Base-by-base conservation (phyloP, 2,113 vertebrate genomes). In the Haemorhous mexicanus region DNA sequence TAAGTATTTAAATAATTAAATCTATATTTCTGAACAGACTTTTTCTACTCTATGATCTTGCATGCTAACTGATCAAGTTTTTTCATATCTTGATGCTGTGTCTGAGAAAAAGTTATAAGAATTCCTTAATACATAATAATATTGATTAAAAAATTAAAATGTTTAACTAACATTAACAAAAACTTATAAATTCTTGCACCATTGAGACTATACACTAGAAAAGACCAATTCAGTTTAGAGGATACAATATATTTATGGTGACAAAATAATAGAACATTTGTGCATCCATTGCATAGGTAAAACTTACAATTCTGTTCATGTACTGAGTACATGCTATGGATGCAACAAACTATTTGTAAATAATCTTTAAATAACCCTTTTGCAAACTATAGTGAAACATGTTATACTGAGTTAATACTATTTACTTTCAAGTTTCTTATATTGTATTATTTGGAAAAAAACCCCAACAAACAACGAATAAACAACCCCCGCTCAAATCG, bases 401-500 rank as follows among this genome's bases (percentile, higher is more conserved):
- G 12, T 17, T 43, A 26, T n/a, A 24, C 18, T 52, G 18, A 33
- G 5, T 24, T 69, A 74, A 33, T 55, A 12, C 1, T 62, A 46
- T 53, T 94, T 66, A 55, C 3, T 68, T 76, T 56, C 43, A 68
- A 72, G 7, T 2, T 4, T 58, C 6, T 11, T n/a, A 43, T 12
- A 75, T 3, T 20, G 2, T 13, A 22, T 16, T 85, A 33, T 22
- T 79, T 61, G 10, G 8, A 26, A 52, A 87, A 13, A 24, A 58
- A 46, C 0, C 3, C 7, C 3, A 16, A 35, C 9, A 43, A 49
- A 0, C 2, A 39, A 9, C 1, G 6, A 19, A 53, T 23, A 32
- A 63, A 62, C 10, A 68, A 0, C 0, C 0, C 18, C 2, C 3
- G 10, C 5, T 2, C 16, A 76, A 62, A 68, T 2, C 5, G 9